Evolutionary conservation across 2,113 vertebrate genomes (phyloP), one percentile per base, ranked within the genome.

Genomic region (Tylochromis polylepis): DNA sequence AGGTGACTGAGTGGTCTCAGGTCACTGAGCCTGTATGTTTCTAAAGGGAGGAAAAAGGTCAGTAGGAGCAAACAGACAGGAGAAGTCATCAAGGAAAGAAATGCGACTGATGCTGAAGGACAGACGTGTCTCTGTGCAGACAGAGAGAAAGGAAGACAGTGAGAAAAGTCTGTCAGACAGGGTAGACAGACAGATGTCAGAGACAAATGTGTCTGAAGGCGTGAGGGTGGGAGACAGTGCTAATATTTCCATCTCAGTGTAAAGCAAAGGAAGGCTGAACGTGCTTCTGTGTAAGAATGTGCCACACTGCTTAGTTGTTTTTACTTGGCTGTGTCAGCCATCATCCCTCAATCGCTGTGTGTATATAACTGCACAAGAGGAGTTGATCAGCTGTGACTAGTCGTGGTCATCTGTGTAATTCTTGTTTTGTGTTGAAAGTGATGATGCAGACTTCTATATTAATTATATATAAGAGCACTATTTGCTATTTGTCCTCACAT

Each of bases 51-150:
- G 55, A 34, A 83, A 43, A 87, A 57, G 31, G 77, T 56, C 62
- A 59, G 20, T 2, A 4, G 85, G 82, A 80, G 70, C 82, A 87
- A 46, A 59, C 34, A 56, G 57, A 87, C 59, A 43, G 59, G 22
- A 16, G 7, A 57, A 78, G 22, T 77, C 49, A 77, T 72, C 22
- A 11, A 56, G 57, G 70, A 83, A 27, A 65, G 49, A 88, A 86
- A 56, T 18, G 57, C 78, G 20, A 56, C 31, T 80, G 85, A 88
- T 49, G 78, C 59, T 34, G 82, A 57, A 70, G 53, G 89, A 91
- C 90, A 94, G 86, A 27, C 38, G 3, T 15, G 5, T n/a, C 83
- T 91, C 82, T 93, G 92, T 93, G 90, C 84, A 87, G 36, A 79
- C 81, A 60, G 87, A 36, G 77, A 90, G 87, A 81, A 81, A 67